Evolutionary conservation across 2,113 vertebrate species (phyloP).

Genomic region (Cavia porcellus): DNA sequence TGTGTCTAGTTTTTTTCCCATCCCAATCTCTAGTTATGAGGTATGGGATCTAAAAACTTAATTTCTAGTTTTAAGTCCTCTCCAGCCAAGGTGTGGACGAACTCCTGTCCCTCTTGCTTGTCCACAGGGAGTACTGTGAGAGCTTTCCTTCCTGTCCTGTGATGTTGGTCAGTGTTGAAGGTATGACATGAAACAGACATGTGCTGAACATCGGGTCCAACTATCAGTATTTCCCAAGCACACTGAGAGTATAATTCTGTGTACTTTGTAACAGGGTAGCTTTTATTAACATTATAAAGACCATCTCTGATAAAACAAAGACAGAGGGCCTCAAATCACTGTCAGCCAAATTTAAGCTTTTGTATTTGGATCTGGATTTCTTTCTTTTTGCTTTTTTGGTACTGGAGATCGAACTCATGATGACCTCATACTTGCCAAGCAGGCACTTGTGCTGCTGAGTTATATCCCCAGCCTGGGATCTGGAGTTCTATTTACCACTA

Average conservation of each 20-base stretch:
- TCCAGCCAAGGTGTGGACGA: not conserved
- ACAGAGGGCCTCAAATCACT: not conserved
- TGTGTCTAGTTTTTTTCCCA: not conserved
- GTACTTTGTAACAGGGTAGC: slow-evolving; percentile 34
- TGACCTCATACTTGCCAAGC: too few relatives aligned
- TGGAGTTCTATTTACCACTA: slow-evolving; percentile 56
- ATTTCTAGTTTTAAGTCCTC: not conserved
- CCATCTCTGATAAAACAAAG: not conserved
- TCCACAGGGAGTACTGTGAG: not conserved
- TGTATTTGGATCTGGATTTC: slow-evolving; percentile 37
- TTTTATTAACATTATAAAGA: slow-evolving; percentile 10
- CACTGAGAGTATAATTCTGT: slow-evolving; percentile 14
- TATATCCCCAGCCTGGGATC: not conserved
- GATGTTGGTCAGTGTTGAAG: not conserved
- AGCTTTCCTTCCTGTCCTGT: not conserved
- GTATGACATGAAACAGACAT: not conserved
- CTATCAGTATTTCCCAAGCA: not conserved
- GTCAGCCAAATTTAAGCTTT: slow-evolving; percentile 34
- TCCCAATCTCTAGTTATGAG: not conserved
- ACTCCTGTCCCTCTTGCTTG: not conserved
- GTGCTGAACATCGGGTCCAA: not conserved
- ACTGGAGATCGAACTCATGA: too few relatives aligned
- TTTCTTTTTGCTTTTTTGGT: too few relatives aligned
- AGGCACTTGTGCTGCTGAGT: slow-evolving; percentile 1
- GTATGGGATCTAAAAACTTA: not conserved